Evolutionary conservation across 2,888 invertebrate species (phyloP), one percentile per base, ranked within the genome.

Genomic region (Epinotia bilunana): DNA sequence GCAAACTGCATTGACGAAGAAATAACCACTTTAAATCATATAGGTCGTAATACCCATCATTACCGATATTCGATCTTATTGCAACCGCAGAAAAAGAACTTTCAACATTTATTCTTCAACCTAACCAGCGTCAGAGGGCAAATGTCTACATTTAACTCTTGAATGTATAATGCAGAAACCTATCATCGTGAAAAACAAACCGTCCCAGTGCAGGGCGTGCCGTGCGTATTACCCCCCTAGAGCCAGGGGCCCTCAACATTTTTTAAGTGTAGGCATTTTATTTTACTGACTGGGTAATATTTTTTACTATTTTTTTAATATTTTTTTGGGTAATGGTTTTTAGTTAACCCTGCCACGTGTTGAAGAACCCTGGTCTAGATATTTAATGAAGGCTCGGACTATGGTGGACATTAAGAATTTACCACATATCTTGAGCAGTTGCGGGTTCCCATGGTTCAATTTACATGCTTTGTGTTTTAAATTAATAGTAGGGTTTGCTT

Each of bases 381-480:
- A 71, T 74, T 74, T 74, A 71, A 74, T 74, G 70, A 71, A 74
- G 74, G 60, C 53, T 18, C 53, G 58, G 28, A 55, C 53, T 13
- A 53, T 18, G 53, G 64, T 4, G 39, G 63, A 3, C 64, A 60
- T 74, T 33, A 71, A 74, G n/a, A n/a, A 64, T 74, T 64, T 55
- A 74, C n/a, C 9, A 23, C 43, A 71, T 65, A 60, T 65, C 70
- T 74, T 65, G 70, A 13, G 39, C 70, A 57, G 60, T 53, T 60
- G 74, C 13, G 18, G 1, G n/a, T 60, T 74, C 74, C 9, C 74
- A 74, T 70, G 70, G 20, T 43, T 49, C 64, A 18, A 60, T 74
- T 71, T 70, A 23, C 53, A n/a, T 64, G 63, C 60, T 20, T 55
- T 68, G 39, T 49, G 23, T 43, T 46, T 46, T 65, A 70, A 74